Evolutionary conservation across 2,113 vertebrate species (phyloP).

Genomic region (Callipepla californica): DNA sequence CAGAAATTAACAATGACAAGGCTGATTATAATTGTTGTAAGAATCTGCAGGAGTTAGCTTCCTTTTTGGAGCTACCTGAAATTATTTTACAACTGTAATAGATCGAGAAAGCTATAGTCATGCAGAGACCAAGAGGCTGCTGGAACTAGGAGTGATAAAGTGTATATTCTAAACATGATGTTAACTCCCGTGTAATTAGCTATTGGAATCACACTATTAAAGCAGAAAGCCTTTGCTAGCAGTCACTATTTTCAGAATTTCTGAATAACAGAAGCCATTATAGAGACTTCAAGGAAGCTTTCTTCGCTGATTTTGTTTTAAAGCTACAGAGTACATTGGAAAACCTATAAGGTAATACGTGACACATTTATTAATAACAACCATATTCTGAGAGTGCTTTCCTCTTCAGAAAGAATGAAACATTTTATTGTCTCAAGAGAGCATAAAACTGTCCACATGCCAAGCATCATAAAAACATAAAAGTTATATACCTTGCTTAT

Average conservation of each 20-base stretch:
- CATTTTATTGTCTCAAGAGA: neutral
- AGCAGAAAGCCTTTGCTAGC: neutral
- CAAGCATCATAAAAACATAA: neutral
- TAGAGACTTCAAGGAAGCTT: neutral
- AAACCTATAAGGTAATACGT: neutral
- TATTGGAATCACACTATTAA: neutral
- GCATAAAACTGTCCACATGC: constrained; percentile 27
- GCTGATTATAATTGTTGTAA: neutral
- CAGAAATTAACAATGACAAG: neutral
- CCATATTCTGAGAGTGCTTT: neutral
- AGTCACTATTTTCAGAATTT: neutral
- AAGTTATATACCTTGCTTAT: neutral
- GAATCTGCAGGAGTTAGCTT: neutral
- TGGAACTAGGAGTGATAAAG: neutral
- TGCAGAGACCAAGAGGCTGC: neutral
- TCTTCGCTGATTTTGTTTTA: neutral
- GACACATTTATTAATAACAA: constrained; percentile 33
- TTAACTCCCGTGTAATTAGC: neutral
- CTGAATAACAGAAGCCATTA: neutral
- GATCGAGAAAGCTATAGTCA: neutral
- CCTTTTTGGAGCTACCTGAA: neutral
- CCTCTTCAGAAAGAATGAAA: neutral
- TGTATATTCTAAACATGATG: neutral
- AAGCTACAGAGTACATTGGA: neutral
- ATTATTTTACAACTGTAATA: neutral